Base-by-base conservation (phyloP, 2,888 invertebrate genomes). In the Lasioglossum villosulum region DNA sequence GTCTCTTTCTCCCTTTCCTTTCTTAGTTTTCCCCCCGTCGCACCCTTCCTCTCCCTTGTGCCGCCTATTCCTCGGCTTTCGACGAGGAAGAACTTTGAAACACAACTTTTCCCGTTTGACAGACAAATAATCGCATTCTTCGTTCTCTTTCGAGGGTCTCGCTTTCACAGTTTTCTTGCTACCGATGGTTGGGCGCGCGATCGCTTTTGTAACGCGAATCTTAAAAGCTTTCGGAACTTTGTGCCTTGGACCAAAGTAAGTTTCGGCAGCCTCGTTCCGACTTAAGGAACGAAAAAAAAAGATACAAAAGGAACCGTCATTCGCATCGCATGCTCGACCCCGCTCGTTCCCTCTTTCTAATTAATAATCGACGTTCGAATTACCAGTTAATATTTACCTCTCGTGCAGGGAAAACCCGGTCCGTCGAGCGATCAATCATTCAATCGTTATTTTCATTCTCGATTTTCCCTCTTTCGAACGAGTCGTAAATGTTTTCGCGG, bases 121-220 rank as follows among this genome's bases (percentile, higher is more conserved):
- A 72, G 76, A 82, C 77, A 59, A 77, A 84, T 82, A 86, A 84
- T 87, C 78, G 84, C 80, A 71, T 82, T 80, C 76, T 59, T 66
- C 68, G n/a, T 52, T 59, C 30, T 77, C 74, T 70, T 42, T 34
- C 56, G 39, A 63, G 34, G 48, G 14, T 59, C 39, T 45, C n/a
- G 23, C n/a, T 59, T 68, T 59, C 52, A 77, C 19, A 66, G 70
- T n/a, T 45, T 63, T 71, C 42, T 42, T 27, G 34, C 27, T 63
- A 42, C 27, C 74, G 34, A 72, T 71, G 42, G 27, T 27, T 37
- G 27, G 68, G 79, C 45, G 68, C 74, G 74, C 75, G 52, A 63
- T 80, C 70, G 68, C 79, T 80, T 77, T 86, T 77, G 70, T 70
- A 86, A 77, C 76, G 48, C 34, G 68, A 75, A 84, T 84, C 78